phyloP scores from a whole-genome alignment of 2,888 invertebrate genomes.

The Dolomedes plantarius region DNA sequence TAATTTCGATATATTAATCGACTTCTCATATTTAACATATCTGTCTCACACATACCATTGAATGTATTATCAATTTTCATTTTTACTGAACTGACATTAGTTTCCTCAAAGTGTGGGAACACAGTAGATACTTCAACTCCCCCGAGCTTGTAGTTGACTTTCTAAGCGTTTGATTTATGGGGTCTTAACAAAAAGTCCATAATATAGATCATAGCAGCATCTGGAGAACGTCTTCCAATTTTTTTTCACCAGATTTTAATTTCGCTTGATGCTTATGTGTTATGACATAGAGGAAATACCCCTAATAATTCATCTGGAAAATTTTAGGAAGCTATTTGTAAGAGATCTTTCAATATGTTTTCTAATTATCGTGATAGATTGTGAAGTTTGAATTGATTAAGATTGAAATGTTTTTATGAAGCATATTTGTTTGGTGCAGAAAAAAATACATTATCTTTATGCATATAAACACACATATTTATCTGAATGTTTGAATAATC shows the following conservation, averaged over 20 bases:
- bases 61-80: too few species aligned
- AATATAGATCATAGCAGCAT: background rate
- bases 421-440: too few species aligned
- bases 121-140: background rate
- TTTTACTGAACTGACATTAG: too few species aligned
- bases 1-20: too few species aligned
- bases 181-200: background rate
- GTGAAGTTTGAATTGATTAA: too few species aligned
- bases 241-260: slow-evolving; percentile 20
- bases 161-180: slow-evolving; percentile 3
- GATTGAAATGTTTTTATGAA: too few species aligned
- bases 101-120: background rate
- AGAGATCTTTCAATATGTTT: background rate
- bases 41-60: too few species aligned
- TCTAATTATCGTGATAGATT: too few species aligned
- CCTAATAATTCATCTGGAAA: background rate
- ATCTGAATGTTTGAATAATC: too few species aligned
- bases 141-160: background rate
- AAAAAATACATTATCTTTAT: too few species aligned
- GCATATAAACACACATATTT: too few species aligned
- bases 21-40: too few species aligned
- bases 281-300: background rate
- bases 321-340: background rate
- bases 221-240: slow-evolving; percentile 4
- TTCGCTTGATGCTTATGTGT: background rate